Percentiles rank a stretch among this genome's conserved stretches.
phyloP scores from a whole-genome alignment of 2,797 vertebrate genomes.

The Mustela erminea region DNA sequence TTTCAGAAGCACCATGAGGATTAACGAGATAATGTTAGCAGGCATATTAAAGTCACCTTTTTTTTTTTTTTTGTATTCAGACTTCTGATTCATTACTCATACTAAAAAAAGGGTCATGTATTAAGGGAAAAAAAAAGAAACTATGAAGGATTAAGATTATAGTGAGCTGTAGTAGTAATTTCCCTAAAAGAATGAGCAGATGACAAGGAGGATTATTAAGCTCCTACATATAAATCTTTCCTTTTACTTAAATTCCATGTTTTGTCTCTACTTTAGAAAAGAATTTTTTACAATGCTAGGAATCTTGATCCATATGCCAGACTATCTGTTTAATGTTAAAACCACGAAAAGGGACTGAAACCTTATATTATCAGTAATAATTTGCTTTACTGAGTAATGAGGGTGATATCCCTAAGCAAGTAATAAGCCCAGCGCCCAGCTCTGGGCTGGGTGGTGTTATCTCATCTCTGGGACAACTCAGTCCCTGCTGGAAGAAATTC shows the following conservation, averaged over 20 bases:
- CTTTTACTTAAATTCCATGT: slow-evolving; percentile 56
- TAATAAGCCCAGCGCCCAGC: neutral
- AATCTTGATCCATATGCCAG: slow-evolving; percentile 44
- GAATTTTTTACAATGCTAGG: neutral
- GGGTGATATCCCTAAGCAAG: neutral
- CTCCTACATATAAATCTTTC: slow-evolving; percentile 56
- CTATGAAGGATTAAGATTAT: slow-evolving; percentile 61
- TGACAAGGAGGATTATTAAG: slow-evolving; percentile 72
- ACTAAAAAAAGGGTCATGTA: neutral
- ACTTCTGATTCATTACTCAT: slow-evolving; percentile 48
- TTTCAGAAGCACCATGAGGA: slow-evolving; percentile 32
- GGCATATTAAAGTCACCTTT: slow-evolving; percentile 21
- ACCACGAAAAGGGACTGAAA: slow-evolving; percentile 41
- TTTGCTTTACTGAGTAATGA: slow-evolving; percentile 54
- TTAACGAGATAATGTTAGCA: slow-evolving; percentile 52
- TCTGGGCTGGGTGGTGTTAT: neutral
- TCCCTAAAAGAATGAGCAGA: slow-evolving; percentile 32
- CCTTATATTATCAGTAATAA: slow-evolving; percentile 19
- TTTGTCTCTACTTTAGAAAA: slow-evolving; percentile 54
- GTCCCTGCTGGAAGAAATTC: neutral
- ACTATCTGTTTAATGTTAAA: slow-evolving; percentile 61
- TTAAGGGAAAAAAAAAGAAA: neutral
- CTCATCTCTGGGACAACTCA: slow-evolving; percentile 34
- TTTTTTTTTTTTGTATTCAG: neutral
- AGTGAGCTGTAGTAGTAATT: slow-evolving; percentile 17